Base-by-base conservation (phyloP, 2,113 vertebrate species). In the Talpa occidentalis region DNA sequence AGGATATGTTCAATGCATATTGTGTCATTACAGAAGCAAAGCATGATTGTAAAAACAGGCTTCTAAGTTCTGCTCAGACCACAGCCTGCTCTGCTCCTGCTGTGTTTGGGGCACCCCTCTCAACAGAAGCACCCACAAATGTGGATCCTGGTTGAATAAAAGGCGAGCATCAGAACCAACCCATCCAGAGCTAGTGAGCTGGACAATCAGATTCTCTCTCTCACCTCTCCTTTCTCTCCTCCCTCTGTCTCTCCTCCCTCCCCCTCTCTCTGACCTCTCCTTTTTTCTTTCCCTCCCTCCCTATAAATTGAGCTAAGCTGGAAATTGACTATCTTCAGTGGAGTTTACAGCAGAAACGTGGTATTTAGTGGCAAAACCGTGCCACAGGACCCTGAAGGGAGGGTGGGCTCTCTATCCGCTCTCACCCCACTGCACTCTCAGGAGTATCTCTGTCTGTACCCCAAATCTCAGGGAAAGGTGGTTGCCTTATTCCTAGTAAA, bases 11-110 rank as follows among this genome's bases (percentile, higher is more conserved):
- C 82, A 86, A 17, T 91, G 37, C 7, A 52, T 66, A 64, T 28
- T n/a, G 14, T 54, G n/a, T 35, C 64, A 42, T 37, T 66, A 62
- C 86, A 56, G 56, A 93, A 93, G 17, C 49, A 96, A 47, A 88
- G n/a, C 49, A 1, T 91, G 42, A 69, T 67, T 47, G n/a, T 70
- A 73, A 82, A 5, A 89, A 12, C 6, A 42, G n/a, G 35, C 26
- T 82, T 90, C 84, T 67, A 72, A 35, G 17, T 67, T 66, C 79
- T 56, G 19, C 60, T 80, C 64, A 52, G 28, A 14, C 59, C 54
- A 54, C 44, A 64, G 49, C 10, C 54, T n/a, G 5, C 49, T 78
- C 30, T 88, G 26, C 24, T 42, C 26, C 69, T 77, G 14, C 74
- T 32, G 42, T 47, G 30, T 54, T 1, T 44, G 8, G 10, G 70